phyloP scores from a whole-genome alignment of 2,113 vertebrate genomes.

The Oncorhynchus gorbuscha region DNA sequence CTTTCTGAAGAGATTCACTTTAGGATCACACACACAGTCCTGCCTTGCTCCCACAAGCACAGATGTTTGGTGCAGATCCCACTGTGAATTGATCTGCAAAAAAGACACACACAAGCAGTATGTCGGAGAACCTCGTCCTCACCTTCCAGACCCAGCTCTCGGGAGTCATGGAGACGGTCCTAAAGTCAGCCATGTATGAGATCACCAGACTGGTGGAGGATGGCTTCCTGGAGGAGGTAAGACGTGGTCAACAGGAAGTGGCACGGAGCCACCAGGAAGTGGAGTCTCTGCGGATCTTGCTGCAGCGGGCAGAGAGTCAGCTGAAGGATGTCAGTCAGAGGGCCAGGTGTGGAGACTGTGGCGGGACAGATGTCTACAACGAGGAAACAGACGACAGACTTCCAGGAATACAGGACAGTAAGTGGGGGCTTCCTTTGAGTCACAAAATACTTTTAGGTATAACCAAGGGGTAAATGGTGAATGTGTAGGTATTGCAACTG shows the following conservation, averaged over 20 bases:
- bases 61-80: neutral
- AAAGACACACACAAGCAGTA: conserved; percentile 21
- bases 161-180: conserved; percentile 73
- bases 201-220: conserved; percentile 73
- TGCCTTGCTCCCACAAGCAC: neutral
- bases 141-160: conserved; percentile 75
- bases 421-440: neutral
- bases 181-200: conserved; percentile 74
- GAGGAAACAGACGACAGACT: conserved; percentile 18
- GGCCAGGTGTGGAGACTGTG: conserved; percentile 44
- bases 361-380: conserved; percentile 24
- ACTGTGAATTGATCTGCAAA: neutral
- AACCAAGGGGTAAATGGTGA: no score
- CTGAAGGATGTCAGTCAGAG: conserved; percentile 18
- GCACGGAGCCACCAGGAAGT: conserved; percentile 65
- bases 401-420: conserved; percentile 36
- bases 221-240: conserved; percentile 70
- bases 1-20: neutral
- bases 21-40: neutral
- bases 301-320: conserved; percentile 60
- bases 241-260: conserved; percentile 63
- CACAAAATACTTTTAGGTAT: neutral
- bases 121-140: conserved; percentile 69
- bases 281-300: conserved; percentile 60
- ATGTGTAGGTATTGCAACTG: no score